Percentiles rank a stretch among this genome's conserved stretches.
phyloP scores from a whole-genome alignment of 2,113 vertebrate species.

The Engraulis encrasicolus region DNA sequence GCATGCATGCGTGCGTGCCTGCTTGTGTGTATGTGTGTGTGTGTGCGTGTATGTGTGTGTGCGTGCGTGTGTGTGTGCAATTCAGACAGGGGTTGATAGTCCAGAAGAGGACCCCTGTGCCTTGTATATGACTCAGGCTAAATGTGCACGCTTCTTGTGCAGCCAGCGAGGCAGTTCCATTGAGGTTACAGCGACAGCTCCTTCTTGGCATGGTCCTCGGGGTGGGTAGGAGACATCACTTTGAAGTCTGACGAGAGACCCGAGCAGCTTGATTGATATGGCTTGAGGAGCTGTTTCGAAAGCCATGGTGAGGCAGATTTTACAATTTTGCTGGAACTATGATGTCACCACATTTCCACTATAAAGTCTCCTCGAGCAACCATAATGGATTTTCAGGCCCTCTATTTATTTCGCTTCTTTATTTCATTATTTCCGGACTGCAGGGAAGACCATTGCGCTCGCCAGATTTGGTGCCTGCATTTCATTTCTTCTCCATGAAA shows the following conservation, averaged over 20 bases:
- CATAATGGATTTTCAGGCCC: slow-evolving; percentile 62
- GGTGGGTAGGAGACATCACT: slow-evolving; percentile 17
- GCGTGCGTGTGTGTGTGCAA: too few relatives aligned
- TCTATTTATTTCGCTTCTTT: slow-evolving; percentile 53
- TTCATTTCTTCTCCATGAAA: slow-evolving; percentile 58
- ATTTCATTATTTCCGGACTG: slow-evolving; percentile 37
- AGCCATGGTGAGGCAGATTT: slow-evolving; percentile 46
- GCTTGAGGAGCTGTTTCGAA: slow-evolving; percentile 59
- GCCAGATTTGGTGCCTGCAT: slow-evolving; percentile 46
- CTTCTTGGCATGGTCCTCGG: neutral
- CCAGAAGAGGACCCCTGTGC: neutral
- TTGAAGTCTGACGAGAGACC: slow-evolving; percentile 44
- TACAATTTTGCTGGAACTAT: slow-evolving; percentile 55
- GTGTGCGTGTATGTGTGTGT: too few relatives aligned
- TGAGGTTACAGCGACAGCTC: neutral
- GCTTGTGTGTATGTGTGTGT: too few relatives aligned
- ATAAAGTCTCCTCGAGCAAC: slow-evolving; percentile 53
- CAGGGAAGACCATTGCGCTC: slow-evolving; percentile 8
- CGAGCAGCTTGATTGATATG: slow-evolving; percentile 56
- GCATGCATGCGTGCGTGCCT: too few relatives aligned
- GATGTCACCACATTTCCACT: slow-evolving; percentile 52
- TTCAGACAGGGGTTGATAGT: neutral
- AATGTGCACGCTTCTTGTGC: neutral
- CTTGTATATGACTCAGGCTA: neutral
- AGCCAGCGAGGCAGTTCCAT: slow-evolving; percentile 5